Conservation (phyloP, 2,113 vertebrate genomes). For the Gambusia affinis region DNA sequence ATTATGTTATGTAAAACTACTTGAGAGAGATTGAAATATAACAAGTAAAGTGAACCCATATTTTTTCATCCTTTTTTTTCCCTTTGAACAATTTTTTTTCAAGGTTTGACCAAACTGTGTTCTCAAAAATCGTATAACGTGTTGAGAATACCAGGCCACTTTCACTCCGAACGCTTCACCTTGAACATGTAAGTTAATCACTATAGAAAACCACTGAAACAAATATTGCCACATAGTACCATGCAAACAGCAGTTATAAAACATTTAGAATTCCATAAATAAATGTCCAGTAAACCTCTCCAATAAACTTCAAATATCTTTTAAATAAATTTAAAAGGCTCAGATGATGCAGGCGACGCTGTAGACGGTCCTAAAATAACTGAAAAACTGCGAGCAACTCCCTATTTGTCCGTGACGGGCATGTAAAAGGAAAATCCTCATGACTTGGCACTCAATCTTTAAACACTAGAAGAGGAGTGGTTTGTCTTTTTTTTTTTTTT, state of each 20-base stretch:
- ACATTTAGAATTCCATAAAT: constrained; percentile 72
- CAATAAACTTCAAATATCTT: constrained; percentile 64
- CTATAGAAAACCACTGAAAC: constrained; percentile 78
- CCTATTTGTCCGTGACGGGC: constrained; percentile 19
- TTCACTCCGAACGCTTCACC: constrained; percentile 21
- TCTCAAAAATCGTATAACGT: constrained; percentile 26
- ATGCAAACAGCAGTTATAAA: constrained; percentile 83
- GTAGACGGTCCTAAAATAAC: constrained; percentile 63
- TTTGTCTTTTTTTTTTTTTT: constrained; percentile 15
- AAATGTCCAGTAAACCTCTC: constrained; percentile 66
- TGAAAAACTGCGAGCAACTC: constrained; percentile 45
- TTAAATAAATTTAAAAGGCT: constrained; percentile 76
- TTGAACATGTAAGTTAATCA: constrained; percentile 68
- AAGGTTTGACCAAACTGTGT: constrained; percentile 42
- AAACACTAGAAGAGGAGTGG: constrained; percentile 41
- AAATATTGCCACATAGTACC: constrained; percentile 79
- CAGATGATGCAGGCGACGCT: constrained; percentile 82
- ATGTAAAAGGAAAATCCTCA: constrained; percentile 23
- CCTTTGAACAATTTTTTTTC: constrained; percentile 67
- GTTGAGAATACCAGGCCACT: constrained; percentile 28
- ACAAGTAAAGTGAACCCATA: constrained; percentile 72
- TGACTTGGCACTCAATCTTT: constrained; percentile 48
- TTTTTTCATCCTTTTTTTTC: constrained; percentile 41
- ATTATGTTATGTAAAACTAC: constrained; percentile 67
- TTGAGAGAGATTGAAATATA: constrained; percentile 75